These are phyloP conservation scores for Lasioglossum figueresi DNA, from an alignment of 2,888 invertebrate genomes.

Conservation along the genomic window DNA sequence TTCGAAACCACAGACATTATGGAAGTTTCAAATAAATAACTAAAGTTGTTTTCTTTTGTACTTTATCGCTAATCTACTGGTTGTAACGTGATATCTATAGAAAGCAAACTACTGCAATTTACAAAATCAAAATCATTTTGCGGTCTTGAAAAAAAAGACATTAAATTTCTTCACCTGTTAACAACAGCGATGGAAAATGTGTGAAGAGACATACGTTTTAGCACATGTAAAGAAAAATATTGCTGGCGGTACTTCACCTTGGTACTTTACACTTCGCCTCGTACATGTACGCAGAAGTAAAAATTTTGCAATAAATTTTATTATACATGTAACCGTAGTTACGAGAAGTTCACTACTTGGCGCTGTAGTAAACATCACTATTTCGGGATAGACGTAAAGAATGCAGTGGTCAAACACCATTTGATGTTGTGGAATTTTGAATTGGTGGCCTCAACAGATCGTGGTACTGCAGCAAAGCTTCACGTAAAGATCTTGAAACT, in stretches of 20 bases:
- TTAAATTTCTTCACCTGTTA: slow-evolving; percentile 1
- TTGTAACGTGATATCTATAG: slow-evolving; percentile 16
- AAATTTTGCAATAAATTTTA: slow-evolving; percentile 43
- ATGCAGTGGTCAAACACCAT: slow-evolving; percentile 81
- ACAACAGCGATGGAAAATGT: slow-evolving; percentile 22
- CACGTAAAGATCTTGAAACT: slow-evolving; percentile 91
- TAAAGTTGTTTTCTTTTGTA: slow-evolving; percentile 19
- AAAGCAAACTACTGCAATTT: slow-evolving; percentile 37
- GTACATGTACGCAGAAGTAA: slow-evolving; percentile 31
- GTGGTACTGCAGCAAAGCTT: slow-evolving; percentile 94
- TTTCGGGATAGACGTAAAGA: slow-evolving; percentile 67
- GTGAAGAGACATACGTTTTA: slow-evolving; percentile 18
- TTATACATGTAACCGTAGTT: slow-evolving; percentile 37
- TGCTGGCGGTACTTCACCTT: slow-evolving; percentile 35
- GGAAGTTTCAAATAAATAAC: slow-evolving; percentile 26
- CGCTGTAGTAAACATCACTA: slow-evolving; percentile 47
- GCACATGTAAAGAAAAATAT: slow-evolving; percentile 21
- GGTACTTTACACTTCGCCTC: slow-evolving; percentile 20
- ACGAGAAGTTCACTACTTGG: slow-evolving; percentile 42
- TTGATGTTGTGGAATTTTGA: slow-evolving; percentile 76
- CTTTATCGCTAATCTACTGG: slow-evolving; percentile 9
- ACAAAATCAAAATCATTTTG: slow-evolving; percentile 38
- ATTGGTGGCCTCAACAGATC: slow-evolving; percentile 90
- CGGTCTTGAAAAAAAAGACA: background rate
- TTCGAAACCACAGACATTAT: slow-evolving; percentile 1